These are phyloP conservation scores for Semotilus atromaculatus DNA, from an alignment of 2,797 vertebrate genomes.

Conservation along the genomic window DNA sequence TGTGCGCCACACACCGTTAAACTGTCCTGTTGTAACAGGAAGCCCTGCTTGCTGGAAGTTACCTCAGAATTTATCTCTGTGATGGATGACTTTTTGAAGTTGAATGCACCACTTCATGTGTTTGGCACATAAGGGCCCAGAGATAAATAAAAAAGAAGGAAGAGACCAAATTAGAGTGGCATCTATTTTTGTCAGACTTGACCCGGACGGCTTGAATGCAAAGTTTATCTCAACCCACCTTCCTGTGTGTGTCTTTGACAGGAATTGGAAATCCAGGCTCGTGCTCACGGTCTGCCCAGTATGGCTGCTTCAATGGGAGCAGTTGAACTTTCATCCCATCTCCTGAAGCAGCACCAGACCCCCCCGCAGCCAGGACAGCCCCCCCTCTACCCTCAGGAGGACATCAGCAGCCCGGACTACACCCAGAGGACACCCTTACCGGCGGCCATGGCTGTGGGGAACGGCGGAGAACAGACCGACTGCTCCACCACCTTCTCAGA, in stretches of 20 bases:
- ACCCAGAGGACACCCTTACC: slow-evolving; percentile 78
- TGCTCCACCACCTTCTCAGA: slow-evolving; percentile 89
- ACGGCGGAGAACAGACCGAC: slow-evolving; percentile 75
- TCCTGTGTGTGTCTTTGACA: slow-evolving; percentile 68
- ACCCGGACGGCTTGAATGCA: neutral
- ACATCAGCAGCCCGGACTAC: slow-evolving; percentile 82
- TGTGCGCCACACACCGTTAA: neutral
- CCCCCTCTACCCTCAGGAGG: slow-evolving; percentile 80
- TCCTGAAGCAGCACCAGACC: slow-evolving; percentile 80
- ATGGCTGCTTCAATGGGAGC: slow-evolving; percentile 80
- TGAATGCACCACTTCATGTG: neutral
- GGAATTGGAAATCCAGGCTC: slow-evolving; percentile 97
- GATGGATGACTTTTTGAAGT: neutral
- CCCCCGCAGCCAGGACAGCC: slow-evolving; percentile 74
- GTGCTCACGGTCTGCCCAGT: slow-evolving; percentile 89
- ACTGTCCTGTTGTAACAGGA: neutral
- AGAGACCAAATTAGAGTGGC: slow-evolving; percentile 6
- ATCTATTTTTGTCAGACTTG: neutral
- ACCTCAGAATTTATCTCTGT: neutral
- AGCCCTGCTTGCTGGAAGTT: neutral
- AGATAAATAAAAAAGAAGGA: neutral
- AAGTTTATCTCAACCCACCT: slow-evolving; percentile 11
- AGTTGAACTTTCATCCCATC: slow-evolving; percentile 82
- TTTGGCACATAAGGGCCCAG: slow-evolving; percentile 12
- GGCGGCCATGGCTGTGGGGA: slow-evolving; percentile 63